phyloP scores from a whole-genome alignment of 1,140 invertebrate species.

The Drosophila saltans region DNA sequence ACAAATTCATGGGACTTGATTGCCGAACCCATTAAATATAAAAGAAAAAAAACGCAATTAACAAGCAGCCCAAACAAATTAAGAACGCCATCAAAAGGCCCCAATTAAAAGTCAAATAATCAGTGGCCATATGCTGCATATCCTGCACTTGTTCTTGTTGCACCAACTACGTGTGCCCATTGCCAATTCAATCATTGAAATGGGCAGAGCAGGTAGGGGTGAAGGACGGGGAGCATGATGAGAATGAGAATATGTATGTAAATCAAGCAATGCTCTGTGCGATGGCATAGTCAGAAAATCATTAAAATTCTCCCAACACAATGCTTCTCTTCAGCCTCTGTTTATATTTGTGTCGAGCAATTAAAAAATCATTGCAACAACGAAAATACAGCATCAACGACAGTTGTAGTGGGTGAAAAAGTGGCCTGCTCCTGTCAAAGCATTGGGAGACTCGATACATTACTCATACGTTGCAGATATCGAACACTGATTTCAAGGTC shows the following conservation, averaged over 20 bases:
- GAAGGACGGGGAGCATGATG: conserved; percentile 45
- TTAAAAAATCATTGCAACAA: conserved; percentile 60
- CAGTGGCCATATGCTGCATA: conserved; percentile 29
- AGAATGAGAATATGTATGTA: conserved; percentile 29
- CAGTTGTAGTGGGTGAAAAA: conserved; percentile 20
- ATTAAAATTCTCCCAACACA: conserved; percentile 50
- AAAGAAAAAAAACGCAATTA: conserved; percentile 20
- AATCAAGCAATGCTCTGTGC: conserved; percentile 51
- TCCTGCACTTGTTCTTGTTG: conserved; percentile 21
- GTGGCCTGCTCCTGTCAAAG: background rate
- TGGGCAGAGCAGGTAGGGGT: conserved; percentile 34
- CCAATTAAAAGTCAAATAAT: conserved; percentile 58
- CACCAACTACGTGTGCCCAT: conserved; percentile 53
- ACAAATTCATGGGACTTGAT: conserved; percentile 28
- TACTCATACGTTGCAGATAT: background rate
- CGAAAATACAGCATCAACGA: conserved; percentile 6
- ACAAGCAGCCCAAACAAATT: conserved; percentile 43
- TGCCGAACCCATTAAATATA: conserved; percentile 54
- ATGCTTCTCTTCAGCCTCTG: conserved; percentile 39
- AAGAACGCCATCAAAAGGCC: conserved; percentile 50
- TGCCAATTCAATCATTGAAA: conserved; percentile 55
- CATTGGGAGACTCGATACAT: background rate
- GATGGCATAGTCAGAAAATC: conserved; percentile 55
- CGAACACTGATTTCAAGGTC: background rate
- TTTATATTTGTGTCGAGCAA: conserved; percentile 59